Conservation (phyloP, 2,113 vertebrate species). For the Plestiodon gilberti region DNA sequence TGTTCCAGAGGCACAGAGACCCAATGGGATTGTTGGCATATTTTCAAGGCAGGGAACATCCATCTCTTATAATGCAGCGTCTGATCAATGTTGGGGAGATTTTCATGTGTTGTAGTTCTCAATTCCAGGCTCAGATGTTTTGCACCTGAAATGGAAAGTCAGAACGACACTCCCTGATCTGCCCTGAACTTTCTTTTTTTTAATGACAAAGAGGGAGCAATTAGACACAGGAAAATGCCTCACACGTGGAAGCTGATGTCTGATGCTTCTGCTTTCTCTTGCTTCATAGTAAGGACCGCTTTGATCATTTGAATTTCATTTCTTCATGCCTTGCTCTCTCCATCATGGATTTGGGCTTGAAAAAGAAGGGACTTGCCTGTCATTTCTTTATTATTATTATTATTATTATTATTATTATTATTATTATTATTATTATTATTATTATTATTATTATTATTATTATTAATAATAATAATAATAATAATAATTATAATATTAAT, state of each 20-base stretch:
- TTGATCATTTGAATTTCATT: not conserved
- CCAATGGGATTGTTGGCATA: not conserved
- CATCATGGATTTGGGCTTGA: not conserved
- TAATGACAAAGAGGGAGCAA: not conserved
- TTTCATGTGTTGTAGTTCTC: not conserved
- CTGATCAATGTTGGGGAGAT: not conserved
- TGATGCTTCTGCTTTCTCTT: not conserved
- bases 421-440: too few species aligned
- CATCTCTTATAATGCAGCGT: not conserved
- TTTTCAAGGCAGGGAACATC: too few species aligned
- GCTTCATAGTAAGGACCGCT: not conserved
- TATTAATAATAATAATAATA: too few species aligned
- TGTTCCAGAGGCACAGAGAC: too few species aligned
- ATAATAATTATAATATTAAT: too few species aligned
- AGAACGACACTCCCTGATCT: not conserved
- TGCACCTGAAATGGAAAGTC: not conserved
- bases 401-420: too few species aligned
- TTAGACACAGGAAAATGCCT: not conserved
- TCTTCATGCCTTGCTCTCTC: not conserved
- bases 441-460: too few species aligned
- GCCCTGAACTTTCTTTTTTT: too few species aligned
- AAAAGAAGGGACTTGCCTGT: not conserved
- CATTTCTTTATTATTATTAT: not conserved
- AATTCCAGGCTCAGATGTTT: not conserved
- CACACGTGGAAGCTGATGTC: not conserved